Evolutionary conservation across 2,113 vertebrate genomes (phyloP), one percentile per base, ranked within the genome.

Genomic region (Mormyrus lacerda): DNA sequence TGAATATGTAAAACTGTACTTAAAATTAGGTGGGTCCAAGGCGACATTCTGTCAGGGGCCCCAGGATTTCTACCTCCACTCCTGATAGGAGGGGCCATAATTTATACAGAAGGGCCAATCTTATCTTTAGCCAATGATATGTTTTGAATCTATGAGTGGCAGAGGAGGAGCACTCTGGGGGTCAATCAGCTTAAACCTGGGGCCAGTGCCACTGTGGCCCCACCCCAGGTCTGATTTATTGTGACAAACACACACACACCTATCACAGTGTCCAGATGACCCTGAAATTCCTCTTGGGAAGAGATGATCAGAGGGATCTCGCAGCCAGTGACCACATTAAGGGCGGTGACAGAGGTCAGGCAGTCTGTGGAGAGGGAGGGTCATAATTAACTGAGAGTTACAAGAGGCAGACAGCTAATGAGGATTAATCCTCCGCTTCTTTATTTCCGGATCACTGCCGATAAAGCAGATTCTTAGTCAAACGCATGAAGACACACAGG

Each of bases 271-370:
- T 99, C 97, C 13, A 99, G 92, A 91, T 93, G 96, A 91, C 93
- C 97, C 87, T 97, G 95, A 88, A 98, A 97, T 47, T 92, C 93
- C 84, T 39, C 90, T 89, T 94, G 94, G 89, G 94, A 95, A 55
- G 95, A 96, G 91, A 99, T 95, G 42, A 99, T 90, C 21, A 99
- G 88, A n/a, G 98, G 98, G 91, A 98, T 93, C 91, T 99, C 97
- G n/a, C 92, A 96, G 87, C 92, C 92, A 0, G 97, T 99, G 91
- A 99, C 95, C 92, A 97, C 89, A 93, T 97, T 98, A 90, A 95
- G 92, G 87, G 97, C 98, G 0, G 89, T 97, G 93, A 99, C 96
- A 2, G 97, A 95, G 1, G 97, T 97, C 1, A 97, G 95, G 1
- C 94, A 96, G 90, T 99, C 98, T 99, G 95, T 39, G 89, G 89